These are phyloP conservation scores for Sebastes cheni DNA, from an alignment of 2,797 vertebrate genomes.

Conservation along the genomic window DNA sequence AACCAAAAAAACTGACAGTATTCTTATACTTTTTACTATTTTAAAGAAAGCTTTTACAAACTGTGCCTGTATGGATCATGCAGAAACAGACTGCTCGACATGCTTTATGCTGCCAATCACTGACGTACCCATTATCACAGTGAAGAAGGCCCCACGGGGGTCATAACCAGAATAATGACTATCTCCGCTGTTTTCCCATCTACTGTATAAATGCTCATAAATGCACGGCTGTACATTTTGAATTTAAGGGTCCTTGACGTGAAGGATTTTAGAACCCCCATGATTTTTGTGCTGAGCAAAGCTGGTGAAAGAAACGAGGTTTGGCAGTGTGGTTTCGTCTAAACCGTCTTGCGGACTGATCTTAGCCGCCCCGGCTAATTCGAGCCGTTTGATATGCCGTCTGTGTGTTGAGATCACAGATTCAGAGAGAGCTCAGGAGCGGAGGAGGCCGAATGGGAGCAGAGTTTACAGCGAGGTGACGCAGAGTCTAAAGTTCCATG, in stretches of 20 bases:
- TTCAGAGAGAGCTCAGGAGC: slow-evolving; percentile 10
- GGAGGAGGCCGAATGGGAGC: slow-evolving; percentile 26
- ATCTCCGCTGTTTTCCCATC: slow-evolving; percentile 32
- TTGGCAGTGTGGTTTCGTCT: background rate
- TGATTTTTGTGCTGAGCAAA: background rate
- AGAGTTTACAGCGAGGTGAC: slow-evolving; percentile 25
- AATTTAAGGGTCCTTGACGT: background rate
- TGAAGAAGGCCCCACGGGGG: slow-evolving; percentile 41
- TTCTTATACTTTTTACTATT: background rate
- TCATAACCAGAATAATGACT: slow-evolving; percentile 55
- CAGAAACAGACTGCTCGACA: background rate
- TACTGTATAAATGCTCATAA: slow-evolving; percentile 2
- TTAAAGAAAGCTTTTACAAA: background rate
- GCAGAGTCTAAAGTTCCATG: background rate
- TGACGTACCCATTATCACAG: slow-evolving; percentile 59
- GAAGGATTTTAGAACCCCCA: background rate
- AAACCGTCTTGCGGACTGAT: background rate
- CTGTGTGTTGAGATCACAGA: slow-evolving; percentile 22
- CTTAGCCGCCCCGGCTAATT: slow-evolving; percentile 2
- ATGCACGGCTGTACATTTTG: background rate
- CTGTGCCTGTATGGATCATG: background rate
- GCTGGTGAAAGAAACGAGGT: background rate
- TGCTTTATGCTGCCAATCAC: slow-evolving; percentile 49
- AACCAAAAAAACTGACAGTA: background rate
- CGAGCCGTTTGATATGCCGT: slow-evolving; percentile 43